phyloP scores from a whole-genome alignment of 1,140 invertebrate species.

The Polypedilum vanderplanki region DNA sequence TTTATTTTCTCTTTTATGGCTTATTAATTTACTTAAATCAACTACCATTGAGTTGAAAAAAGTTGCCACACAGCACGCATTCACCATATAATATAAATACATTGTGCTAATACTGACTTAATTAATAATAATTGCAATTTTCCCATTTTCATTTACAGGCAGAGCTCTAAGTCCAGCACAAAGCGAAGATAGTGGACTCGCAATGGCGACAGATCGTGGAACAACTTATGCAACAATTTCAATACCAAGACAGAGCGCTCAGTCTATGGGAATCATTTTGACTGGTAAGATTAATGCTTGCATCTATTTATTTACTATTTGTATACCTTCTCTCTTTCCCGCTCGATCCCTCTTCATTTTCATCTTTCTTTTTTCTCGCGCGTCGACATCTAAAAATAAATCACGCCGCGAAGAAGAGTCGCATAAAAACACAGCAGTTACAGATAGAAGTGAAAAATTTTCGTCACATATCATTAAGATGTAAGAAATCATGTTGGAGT shows the following conservation, averaged over 20 bases:
- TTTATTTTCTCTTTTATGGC: background rate
- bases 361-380: background rate
- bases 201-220: constrained; percentile 39
- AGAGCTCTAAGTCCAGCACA: constrained; percentile 44
- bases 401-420: background rate
- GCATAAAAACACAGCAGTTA: background rate
- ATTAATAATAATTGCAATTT: background rate
- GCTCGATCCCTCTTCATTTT: background rate
- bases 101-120: background rate
- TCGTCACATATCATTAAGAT: constrained; percentile 28
- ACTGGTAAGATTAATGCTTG: constrained; percentile 37
- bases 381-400: constrained; percentile 8
- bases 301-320: constrained; percentile 27
- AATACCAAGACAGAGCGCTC: constrained; percentile 39
- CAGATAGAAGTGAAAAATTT: background rate
- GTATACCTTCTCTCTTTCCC: constrained; percentile 26
- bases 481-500: constrained; percentile 27
- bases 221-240: constrained; percentile 44
- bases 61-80: background rate
- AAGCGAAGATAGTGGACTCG: constrained; percentile 43
- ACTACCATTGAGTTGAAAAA: background rate
- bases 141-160: constrained; percentile 36
- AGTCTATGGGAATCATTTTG: constrained; percentile 42
- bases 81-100: background rate
- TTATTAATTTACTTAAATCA: constrained; percentile 13